Evolutionary conservation across 2,888 invertebrate genomes (phyloP).

Genomic region (Megalurothrips usitatus): DNA sequence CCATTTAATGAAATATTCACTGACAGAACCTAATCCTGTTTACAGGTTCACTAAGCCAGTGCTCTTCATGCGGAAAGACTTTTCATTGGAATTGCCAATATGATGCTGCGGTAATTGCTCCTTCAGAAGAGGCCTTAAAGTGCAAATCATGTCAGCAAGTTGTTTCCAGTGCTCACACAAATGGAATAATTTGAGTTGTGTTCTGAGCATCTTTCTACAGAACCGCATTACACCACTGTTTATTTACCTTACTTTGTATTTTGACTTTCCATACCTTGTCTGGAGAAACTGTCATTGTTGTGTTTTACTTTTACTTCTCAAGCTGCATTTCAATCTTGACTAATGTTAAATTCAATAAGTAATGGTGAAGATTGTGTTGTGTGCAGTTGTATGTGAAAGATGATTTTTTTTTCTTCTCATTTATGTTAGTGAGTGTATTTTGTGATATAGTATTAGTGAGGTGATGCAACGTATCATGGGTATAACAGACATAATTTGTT

Average conservation of each 20-base stretch:
- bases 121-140: neutral
- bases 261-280: too few relatives aligned
- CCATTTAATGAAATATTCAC: too few relatives aligned
- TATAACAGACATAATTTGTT: too few relatives aligned
- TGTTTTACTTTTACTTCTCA: too few relatives aligned
- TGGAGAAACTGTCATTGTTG: too few relatives aligned
- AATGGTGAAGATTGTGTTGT: neutral
- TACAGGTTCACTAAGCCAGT: neutral
- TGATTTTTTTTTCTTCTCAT: too few relatives aligned
- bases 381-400: too few relatives aligned
- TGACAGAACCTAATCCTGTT: neutral
- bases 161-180: neutral
- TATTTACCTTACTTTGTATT: too few relatives aligned
- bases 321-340: too few relatives aligned
- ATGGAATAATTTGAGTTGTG: neutral
- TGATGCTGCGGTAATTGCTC: neutral
- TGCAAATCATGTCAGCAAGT: neutral
- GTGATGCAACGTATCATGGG: too few relatives aligned
- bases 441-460: slow-evolving; percentile 17
- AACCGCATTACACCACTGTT: too few relatives aligned
- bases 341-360: neutral
- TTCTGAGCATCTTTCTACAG: neutral
- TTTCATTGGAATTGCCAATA: neutral
- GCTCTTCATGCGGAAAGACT: neutral
- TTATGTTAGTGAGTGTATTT: neutral